Base-by-base conservation (phyloP, 2,797 vertebrate genomes). In the Bovichtus diacanthus region DNA sequence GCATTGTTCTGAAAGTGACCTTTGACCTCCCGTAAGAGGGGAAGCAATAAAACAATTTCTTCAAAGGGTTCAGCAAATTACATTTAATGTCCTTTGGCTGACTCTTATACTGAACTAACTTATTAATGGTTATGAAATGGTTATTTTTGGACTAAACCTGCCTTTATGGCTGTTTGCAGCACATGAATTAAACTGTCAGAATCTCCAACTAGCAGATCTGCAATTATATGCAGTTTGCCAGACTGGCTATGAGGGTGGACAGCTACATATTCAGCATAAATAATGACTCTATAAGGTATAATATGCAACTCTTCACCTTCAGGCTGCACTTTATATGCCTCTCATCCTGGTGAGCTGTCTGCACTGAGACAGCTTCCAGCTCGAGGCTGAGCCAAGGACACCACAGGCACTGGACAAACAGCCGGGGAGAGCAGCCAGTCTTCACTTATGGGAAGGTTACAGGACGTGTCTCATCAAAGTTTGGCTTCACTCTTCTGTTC, bases 181-280 rank as follows among this genome's bases (percentile, higher is more conserved):
- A 34, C 66, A 43, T 73, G 39, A 64, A 50, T 73, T 25, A 34
- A 47, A 66, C 18, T 36, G 68, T 70, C 65, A 60, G 51, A 71
- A 50, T 34, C 41, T 27, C 55, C 31, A 44, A 25, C 70, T 75
- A 70, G 29, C 72, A 61, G 51, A 44, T 55, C 46, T 74, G 56
- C 76, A 74, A 59, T 81, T 41, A 79, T 64, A 79, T 29, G 68
- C 58, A 47, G 72, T 75, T 73, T 69, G 34, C 56, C 65, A 70
- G 60, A 44, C 61, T 15, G 50, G 44, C 29, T 66, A 53, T 55
- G 70, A 54, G 55, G 43, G 36, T 47, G 53, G 66, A 67, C 76
- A 56, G 75, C 56, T 63, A 51, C 72, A 76, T 51, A 56, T 60
- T 36, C 53, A 46, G 38, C 56, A 64, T 66, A 62, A 82, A 73